Conservation (phyloP, 1,140 invertebrate species). For the Ceratoteleas bidentatus region DNA sequence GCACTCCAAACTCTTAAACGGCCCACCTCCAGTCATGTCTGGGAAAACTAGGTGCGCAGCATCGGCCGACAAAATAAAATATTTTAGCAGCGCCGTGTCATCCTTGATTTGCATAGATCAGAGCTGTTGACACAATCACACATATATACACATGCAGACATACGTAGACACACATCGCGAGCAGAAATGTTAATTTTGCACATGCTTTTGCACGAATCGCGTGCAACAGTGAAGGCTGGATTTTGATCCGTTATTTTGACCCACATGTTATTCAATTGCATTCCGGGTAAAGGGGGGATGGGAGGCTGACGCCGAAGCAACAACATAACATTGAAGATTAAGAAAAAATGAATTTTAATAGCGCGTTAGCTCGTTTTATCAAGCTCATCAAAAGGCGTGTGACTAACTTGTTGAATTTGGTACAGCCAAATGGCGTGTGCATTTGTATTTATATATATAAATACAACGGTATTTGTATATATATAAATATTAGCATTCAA, state of each 20-base stretch:
- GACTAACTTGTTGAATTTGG: slow-evolving; percentile 66
- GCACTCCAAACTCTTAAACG: background rate
- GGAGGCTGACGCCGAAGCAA: slow-evolving; percentile 34
- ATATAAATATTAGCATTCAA: slow-evolving; percentile 53
- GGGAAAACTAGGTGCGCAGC: slow-evolving; percentile 29
- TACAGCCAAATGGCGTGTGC: slow-evolving; percentile 60
- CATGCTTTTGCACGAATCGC: slow-evolving; percentile 59
- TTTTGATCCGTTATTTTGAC: slow-evolving; percentile 42
- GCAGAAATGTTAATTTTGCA: slow-evolving; percentile 49
- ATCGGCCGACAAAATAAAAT: slow-evolving; percentile 32
- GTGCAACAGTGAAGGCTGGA: slow-evolving; percentile 35
- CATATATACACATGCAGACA: slow-evolving; percentile 28
- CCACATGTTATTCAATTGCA: slow-evolving; percentile 52
- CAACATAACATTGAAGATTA: slow-evolving; percentile 7
- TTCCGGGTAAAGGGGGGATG: slow-evolving; percentile 22
- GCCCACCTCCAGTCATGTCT: slow-evolving; percentile 1
- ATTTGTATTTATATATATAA: slow-evolving; percentile 35
- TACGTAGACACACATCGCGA: slow-evolving; percentile 38
- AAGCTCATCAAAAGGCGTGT: slow-evolving; percentile 66
- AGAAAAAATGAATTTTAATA: slow-evolving; percentile 41
- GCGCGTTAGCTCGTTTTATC: slow-evolving; percentile 57
- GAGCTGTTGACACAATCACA: slow-evolving; percentile 55
- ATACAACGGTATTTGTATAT: background rate
- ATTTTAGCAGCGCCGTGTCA: slow-evolving; percentile 34
- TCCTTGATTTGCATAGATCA: slow-evolving; percentile 56